Evolutionary conservation across 2,888 invertebrate genomes (phyloP).

Genomic region (Scrobipalpa costella): DNA sequence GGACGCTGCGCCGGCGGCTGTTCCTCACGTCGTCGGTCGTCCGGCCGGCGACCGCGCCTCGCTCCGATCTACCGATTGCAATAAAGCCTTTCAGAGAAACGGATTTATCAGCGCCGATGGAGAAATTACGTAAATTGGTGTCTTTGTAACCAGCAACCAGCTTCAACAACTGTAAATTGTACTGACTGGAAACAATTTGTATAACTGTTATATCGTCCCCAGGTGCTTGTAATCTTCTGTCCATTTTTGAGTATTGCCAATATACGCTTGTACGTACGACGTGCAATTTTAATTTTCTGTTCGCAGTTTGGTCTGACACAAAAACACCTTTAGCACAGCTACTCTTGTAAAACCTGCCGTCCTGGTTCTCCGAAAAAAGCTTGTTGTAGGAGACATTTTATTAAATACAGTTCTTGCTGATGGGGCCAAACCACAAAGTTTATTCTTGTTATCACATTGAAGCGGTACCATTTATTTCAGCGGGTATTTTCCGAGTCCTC

Average conservation of each 20-base stretch:
- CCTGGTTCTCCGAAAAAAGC: slow-evolving; percentile 4
- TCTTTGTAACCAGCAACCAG: neutral
- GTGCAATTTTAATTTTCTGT: slow-evolving; percentile 4
- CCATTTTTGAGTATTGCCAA: neutral
- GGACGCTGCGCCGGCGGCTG: neutral
- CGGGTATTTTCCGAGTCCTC: slow-evolving; percentile 44
- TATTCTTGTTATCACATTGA: slow-evolving; percentile 36
- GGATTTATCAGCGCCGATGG: slow-evolving; percentile 6
- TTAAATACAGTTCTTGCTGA: neutral
- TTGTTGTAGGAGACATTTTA: slow-evolving; percentile 1
- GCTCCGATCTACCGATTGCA: slow-evolving; percentile 13
- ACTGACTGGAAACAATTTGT: slow-evolving; percentile 18
- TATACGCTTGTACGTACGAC: neutral
- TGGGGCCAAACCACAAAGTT: slow-evolving; percentile 28
- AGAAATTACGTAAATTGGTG: slow-evolving; percentile 22
- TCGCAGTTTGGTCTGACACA: neutral
- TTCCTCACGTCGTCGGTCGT: neutral
- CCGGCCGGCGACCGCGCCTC: neutral
- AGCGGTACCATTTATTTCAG: slow-evolving; percentile 36
- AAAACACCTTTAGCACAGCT: neutral
- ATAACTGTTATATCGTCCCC: slow-evolving; percentile 7
- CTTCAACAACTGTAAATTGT: slow-evolving; percentile 13
- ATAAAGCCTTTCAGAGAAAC: slow-evolving; percentile 21
- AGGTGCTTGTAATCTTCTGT: neutral
- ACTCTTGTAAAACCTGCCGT: slow-evolving; percentile 15